Percentiles rank a stretch among this genome's conserved stretches.
Conservation (phyloP, 2,113 vertebrate genomes). For the Microcebus jonahi region DNA sequence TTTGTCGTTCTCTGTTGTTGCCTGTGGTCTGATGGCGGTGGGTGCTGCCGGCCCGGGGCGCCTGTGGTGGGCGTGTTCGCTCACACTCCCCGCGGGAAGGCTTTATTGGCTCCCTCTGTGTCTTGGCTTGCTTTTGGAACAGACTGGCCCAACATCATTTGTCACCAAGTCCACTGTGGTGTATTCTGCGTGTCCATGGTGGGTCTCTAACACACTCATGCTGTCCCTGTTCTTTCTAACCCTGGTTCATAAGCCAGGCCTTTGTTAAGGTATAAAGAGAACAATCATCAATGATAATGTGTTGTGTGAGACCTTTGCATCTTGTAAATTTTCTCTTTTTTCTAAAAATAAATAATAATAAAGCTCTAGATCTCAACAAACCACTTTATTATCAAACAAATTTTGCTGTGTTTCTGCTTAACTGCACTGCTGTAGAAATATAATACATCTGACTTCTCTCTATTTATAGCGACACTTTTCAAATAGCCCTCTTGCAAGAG, state of each 20-base stretch:
- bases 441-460: rapidly evolving
- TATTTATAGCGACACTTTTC: background rate
- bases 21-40: constrained; percentile 69
- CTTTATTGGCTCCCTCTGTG: constrained; percentile 64
- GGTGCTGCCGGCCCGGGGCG: constrained; percentile 29
- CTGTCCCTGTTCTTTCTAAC: constrained; percentile 42
- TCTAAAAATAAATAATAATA: constrained; percentile 75
- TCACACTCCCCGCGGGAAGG: background rate
- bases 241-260: constrained; percentile 50
- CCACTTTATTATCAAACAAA: constrained; percentile 57
- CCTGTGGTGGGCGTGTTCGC: constrained; percentile 16
- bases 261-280: constrained; percentile 58
- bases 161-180: constrained; percentile 67
- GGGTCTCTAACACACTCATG: constrained; percentile 50
- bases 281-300: constrained; percentile 55
- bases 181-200: constrained; percentile 61
- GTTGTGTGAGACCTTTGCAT: constrained; percentile 77
- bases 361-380: constrained; percentile 22
- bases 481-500: background rate
- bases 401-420: constrained; percentile 49
- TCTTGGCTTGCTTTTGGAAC: constrained; percentile 80
- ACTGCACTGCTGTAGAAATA: constrained; percentile 11
- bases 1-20: constrained; percentile 67
- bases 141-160: constrained; percentile 50
- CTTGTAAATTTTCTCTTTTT: constrained; percentile 85